Percentiles rank a stretch among this genome's conserved stretches.
Conservation (phyloP, 2,113 vertebrate species). For the Dascyllus trimaculatus region DNA sequence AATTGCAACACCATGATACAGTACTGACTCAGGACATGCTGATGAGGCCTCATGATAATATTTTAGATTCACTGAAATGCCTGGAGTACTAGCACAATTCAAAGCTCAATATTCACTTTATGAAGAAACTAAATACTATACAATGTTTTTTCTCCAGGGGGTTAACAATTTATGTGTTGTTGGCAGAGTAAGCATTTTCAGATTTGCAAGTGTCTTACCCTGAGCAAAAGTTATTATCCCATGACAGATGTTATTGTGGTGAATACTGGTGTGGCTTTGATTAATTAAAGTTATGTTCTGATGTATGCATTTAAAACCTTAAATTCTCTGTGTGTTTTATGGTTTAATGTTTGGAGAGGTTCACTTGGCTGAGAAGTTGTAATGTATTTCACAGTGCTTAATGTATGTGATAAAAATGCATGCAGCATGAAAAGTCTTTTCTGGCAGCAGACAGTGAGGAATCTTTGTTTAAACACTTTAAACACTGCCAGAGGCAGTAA, state of each 20-base stretch:
- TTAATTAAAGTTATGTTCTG: no score
- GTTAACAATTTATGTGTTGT: no score
- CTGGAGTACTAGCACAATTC: neutral
- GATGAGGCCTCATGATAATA: neutral
- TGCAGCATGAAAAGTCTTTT: constrained; percentile 12
- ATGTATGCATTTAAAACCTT: no score
- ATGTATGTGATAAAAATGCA: constrained; percentile 13
- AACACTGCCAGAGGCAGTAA: constrained; percentile 26
- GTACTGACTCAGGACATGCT: neutral
- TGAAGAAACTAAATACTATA: neutral
- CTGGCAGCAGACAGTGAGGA: constrained; percentile 25
- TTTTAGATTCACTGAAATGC: neutral
- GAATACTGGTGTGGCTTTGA: no score
- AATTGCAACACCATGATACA: neutral
- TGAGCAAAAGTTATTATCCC: no score
- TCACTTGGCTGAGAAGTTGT: neutral
- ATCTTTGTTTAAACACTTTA: constrained; percentile 4
- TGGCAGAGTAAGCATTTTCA: no score
- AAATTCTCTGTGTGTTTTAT: no score
- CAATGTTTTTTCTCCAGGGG: no score
- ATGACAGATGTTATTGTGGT: no score
- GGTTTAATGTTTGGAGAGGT: neutral
- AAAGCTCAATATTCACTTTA: neutral
- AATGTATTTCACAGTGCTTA: constrained; percentile 3
- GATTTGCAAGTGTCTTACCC: no score